phyloP scores from a whole-genome alignment of 2,113 vertebrate genomes.

The Glareola pratincola region DNA sequence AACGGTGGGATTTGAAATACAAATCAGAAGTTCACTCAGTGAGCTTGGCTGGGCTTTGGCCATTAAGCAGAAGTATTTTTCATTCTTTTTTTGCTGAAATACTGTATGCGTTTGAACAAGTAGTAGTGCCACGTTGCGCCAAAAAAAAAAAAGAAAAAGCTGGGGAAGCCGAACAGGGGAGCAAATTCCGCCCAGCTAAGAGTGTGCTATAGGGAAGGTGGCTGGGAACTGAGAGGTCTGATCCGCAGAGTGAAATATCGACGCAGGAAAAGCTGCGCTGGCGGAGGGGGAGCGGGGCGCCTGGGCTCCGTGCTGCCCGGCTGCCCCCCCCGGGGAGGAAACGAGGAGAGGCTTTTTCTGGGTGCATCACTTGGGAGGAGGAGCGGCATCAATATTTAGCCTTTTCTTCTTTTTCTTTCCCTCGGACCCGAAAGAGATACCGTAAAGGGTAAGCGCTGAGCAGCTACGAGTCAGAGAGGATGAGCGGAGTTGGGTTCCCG shows the following conservation, averaged over 20 bases:
- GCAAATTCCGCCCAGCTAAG: background rate
- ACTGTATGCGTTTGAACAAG: background rate
- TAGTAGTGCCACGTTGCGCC: background rate
- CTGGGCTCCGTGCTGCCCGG: background rate
- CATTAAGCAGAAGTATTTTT: background rate
- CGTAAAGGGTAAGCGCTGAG: background rate
- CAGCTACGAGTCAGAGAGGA: background rate
- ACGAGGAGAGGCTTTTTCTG: background rate
- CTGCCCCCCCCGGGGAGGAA: background rate
- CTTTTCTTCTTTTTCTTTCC: background rate
- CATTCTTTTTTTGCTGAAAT: background rate
- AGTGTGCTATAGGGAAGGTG: background rate
- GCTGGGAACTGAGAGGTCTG: background rate
- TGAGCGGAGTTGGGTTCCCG: accelerated
- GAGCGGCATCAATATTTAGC: background rate
- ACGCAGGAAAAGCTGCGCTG: background rate
- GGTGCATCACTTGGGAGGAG: background rate
- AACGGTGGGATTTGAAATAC: background rate
- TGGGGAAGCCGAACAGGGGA: background rate
- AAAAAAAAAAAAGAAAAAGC: no score
- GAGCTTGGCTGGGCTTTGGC: background rate
- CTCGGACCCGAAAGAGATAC: background rate
- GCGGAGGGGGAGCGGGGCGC: background rate
- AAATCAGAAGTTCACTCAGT: background rate
- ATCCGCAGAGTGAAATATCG: background rate